Percentiles rank a stretch among this genome's conserved stretches.
Evolutionary conservation across 2,797 vertebrate genomes (phyloP).

Genomic region (Macropodus opercularis): DNA sequence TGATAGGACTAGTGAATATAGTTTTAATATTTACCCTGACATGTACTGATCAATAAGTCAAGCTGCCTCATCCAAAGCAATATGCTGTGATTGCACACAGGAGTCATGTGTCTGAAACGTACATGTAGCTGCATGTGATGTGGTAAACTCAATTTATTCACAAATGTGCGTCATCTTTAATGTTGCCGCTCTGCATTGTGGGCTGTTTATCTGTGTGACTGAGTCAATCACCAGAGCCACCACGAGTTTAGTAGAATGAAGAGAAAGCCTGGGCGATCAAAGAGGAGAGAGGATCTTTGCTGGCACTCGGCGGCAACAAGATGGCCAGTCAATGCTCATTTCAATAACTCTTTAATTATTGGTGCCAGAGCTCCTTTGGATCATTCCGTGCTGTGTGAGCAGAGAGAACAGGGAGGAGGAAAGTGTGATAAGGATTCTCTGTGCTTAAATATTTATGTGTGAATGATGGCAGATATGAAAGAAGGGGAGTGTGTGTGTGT

Average conservation of each 20-base stretch:
- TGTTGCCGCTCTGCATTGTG: neutral
- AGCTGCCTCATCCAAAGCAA: neutral
- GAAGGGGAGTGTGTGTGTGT: neutral
- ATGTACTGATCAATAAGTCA: neutral
- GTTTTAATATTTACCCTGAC: neutral
- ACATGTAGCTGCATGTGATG: neutral
- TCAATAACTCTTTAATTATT: conserved; percentile 75
- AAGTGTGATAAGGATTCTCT: conserved; percentile 37
- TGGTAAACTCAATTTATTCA: conserved; percentile 2
- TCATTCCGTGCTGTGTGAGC: conserved; percentile 46
- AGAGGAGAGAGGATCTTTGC: conserved; percentile 51
- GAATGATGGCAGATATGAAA: conserved; percentile 40
- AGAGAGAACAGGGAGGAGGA: neutral
- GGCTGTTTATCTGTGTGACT: conserved; percentile 31
- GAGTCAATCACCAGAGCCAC: conserved; percentile 33
- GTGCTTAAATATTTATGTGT: conserved; percentile 67
- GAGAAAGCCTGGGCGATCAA: conserved; percentile 58
- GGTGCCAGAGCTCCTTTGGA: conserved; percentile 68
- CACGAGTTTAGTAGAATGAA: conserved; percentile 53
- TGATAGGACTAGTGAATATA: neutral
- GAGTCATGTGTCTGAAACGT: neutral
- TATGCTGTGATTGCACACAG: neutral
- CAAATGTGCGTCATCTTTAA: neutral
- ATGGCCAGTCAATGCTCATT: conserved; percentile 73
- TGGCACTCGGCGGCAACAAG: conserved; percentile 55